Evolutionary conservation across 2,888 invertebrate genomes (phyloP).

Genomic region (Hoplodrina ambigua): DNA sequence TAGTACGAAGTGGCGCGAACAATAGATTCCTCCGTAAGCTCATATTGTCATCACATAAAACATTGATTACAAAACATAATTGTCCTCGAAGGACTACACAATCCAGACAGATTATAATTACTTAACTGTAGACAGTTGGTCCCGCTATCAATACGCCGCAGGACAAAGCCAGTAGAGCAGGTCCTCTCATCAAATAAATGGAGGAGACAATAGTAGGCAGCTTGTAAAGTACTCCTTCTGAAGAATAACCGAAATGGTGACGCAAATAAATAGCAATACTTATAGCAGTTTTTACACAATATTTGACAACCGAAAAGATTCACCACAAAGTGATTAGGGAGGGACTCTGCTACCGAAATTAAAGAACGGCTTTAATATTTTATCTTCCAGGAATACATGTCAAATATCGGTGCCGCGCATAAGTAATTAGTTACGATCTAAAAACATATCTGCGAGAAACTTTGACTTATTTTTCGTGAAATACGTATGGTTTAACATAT

Average conservation of each 20-base stretch:
- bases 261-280: background rate
- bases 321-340: too few species aligned
- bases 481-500: background rate
- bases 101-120: slow-evolving; percentile 17
- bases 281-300: background rate
- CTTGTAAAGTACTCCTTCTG: slow-evolving; percentile 2
- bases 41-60: background rate
- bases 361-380: too few species aligned
- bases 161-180: background rate
- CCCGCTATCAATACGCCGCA: slow-evolving; percentile 17
- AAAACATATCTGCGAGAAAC: background rate
- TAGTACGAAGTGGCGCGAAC: background rate
- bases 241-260: slow-evolving; percentile 15
- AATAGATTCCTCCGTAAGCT: background rate
- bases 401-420: too few species aligned
- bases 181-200: slow-evolving; percentile 4
- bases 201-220: slow-evolving; percentile 15
- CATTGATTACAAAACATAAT: background rate
- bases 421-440: background rate
- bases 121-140: background rate
- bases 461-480: background rate
- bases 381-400: too few species aligned
- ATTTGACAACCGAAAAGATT: background rate
- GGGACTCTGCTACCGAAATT: too few species aligned
- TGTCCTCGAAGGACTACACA: background rate